These are phyloP conservation scores for Drosophila pallidifrons DNA, from an alignment of 1,140 invertebrate genomes.

Conservation along the genomic window DNA sequence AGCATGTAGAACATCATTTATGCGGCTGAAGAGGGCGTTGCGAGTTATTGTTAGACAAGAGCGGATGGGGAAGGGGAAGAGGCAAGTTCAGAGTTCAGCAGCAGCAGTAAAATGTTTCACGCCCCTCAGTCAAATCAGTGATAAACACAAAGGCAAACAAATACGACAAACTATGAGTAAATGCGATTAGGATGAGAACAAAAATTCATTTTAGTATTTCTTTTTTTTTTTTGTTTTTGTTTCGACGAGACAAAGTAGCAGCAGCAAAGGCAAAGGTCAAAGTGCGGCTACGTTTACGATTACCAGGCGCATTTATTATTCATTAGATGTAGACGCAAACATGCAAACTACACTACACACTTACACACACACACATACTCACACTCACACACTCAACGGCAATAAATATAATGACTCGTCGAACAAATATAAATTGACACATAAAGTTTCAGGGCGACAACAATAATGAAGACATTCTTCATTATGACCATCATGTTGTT, in stretches of 20 bases:
- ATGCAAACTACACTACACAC: slow-evolving; percentile 56
- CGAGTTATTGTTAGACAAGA: slow-evolving; percentile 14
- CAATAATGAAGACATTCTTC: slow-evolving; percentile 35
- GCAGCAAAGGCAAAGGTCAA: slow-evolving; percentile 46
- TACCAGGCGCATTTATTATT: slow-evolving; percentile 56
- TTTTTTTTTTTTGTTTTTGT: not conserved
- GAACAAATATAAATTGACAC: slow-evolving; percentile 62
- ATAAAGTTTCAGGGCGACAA: slow-evolving; percentile 51
- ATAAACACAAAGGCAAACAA: slow-evolving; percentile 41
- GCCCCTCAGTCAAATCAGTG: slow-evolving; percentile 35
- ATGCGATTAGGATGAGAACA: slow-evolving; percentile 34
- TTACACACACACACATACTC: slow-evolving; percentile 14
- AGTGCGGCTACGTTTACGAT: slow-evolving; percentile 55
- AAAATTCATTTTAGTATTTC: slow-evolving; percentile 10
- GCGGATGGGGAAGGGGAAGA: not conserved
- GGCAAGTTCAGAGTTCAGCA: slow-evolving; percentile 36
- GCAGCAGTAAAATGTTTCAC: slow-evolving; percentile 45
- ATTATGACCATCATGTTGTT: slow-evolving; percentile 30
- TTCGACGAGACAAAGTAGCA: slow-evolving; percentile 8
- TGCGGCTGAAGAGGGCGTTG: slow-evolving; percentile 6
- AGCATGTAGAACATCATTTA: slow-evolving; percentile 41
- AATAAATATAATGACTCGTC: slow-evolving; percentile 56
- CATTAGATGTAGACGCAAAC: slow-evolving; percentile 52
- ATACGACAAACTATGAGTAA: slow-evolving; percentile 20
- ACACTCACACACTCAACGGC: slow-evolving; percentile 20